A percentile compares a stretch with the other conserved stretches of the same genome.
Evolutionary conservation across 2,113 vertebrate genomes (phyloP).

Genomic region (Alligator sinensis): DNA sequence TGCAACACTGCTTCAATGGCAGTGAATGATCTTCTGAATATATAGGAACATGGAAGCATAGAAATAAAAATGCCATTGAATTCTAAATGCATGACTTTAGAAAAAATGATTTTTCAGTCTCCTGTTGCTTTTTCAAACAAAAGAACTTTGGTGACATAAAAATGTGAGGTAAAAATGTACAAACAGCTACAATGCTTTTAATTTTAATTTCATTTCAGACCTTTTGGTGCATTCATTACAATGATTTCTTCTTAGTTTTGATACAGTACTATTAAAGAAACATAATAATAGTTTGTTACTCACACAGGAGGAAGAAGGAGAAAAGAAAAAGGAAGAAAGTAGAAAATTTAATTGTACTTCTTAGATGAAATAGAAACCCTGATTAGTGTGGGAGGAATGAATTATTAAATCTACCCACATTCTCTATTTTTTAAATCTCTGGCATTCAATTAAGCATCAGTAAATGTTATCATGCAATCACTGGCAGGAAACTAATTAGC

Average conservation of each 20-base stretch:
- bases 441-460: conserved; percentile 74
- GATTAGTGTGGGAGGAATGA: conserved; percentile 76
- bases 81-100: background rate
- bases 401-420: conserved; percentile 72
- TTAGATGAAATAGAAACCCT: conserved; percentile 62
- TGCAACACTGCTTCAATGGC: background rate
- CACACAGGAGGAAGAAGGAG: conserved; percentile 2
- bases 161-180: conserved; percentile 1
- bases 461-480: conserved; percentile 76
- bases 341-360: conserved; percentile 51
- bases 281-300: conserved; percentile 13
- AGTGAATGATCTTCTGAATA: background rate
- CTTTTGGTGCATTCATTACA: background rate
- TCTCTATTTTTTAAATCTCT: conserved; percentile 62
- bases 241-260: background rate
- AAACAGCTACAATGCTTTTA: background rate
- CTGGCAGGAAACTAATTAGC: conserved; percentile 74
- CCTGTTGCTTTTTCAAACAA: background rate
- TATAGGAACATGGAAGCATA: background rate
- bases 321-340: conserved; percentile 11
- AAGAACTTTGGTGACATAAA: background rate
- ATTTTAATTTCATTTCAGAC: conserved; percentile 11
- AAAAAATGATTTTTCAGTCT: background rate
- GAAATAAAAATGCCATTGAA: background rate
- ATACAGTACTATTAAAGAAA: conserved; percentile 14